Conservation (phyloP, 2,888 invertebrate species). For the Tinea trinotella region DNA sequence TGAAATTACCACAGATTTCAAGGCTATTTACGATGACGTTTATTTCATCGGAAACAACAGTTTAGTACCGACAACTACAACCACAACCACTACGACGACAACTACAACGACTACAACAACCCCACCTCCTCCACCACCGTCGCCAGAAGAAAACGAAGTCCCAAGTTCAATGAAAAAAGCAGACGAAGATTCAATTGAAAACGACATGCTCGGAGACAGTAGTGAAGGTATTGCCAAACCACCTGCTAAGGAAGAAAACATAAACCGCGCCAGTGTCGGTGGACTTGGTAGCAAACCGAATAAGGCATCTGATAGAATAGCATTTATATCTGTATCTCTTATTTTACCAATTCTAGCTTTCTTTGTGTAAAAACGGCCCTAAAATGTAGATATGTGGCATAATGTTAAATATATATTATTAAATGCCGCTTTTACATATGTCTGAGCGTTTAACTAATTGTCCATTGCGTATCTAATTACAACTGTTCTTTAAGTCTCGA, state of each 20-base stretch:
- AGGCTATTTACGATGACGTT: constrained; percentile 80
- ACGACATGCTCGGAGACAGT: constrained; percentile 44
- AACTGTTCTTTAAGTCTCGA: neutral
- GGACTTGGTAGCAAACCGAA: constrained; percentile 45
- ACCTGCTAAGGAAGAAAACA: constrained; percentile 46
- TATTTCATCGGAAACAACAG: constrained; percentile 84
- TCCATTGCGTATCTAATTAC: neutral
- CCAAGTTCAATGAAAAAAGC: constrained; percentile 44
- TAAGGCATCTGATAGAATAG: constrained; percentile 34
- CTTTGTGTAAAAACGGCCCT: constrained; percentile 24
- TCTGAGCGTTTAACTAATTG: neutral
- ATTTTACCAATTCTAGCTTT: constrained; percentile 42
- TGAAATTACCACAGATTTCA: constrained; percentile 80
- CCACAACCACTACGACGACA: constrained; percentile 74
- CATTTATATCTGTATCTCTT: constrained; percentile 37
- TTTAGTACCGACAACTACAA: constrained; percentile 82
- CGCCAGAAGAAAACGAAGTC: constrained; percentile 55
- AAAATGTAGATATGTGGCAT: neutral
- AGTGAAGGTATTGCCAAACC: constrained; percentile 42
- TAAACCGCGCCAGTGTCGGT: constrained; percentile 47
- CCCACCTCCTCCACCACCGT: constrained; percentile 57
- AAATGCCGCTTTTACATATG: neutral
- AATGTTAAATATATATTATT: neutral
- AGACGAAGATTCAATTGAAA: constrained; percentile 38
- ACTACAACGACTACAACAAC: constrained; percentile 72